A percentile compares a stretch with the other conserved stretches of the same genome.
These are phyloP conservation scores for Pseudomyrmex concolor DNA, from an alignment of 1,140 invertebrate genomes.

Conservation along the genomic window DNA sequence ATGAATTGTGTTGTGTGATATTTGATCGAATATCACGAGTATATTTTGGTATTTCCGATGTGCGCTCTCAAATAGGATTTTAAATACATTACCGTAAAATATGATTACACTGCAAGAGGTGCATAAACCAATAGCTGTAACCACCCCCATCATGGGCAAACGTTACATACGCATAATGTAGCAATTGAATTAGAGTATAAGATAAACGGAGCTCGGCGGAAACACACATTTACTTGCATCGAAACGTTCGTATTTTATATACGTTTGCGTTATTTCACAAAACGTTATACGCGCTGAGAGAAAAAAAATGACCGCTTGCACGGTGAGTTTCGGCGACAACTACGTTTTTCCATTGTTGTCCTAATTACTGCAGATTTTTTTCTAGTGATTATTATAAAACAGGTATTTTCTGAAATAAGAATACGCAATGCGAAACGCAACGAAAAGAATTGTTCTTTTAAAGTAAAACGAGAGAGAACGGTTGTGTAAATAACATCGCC, in stretches of 20 bases:
- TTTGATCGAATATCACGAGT: not conserved
- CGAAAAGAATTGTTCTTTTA: conserved; percentile 13
- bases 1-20: not conserved
- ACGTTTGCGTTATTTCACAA: not conserved
- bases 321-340: no score
- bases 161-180: conserved; percentile 32
- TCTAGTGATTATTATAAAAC: no score
- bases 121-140: conserved; percentile 59
- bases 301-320: no score
- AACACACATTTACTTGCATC: not conserved
- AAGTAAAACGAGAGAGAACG: conserved; percentile 11
- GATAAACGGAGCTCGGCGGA: not conserved
- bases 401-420: not conserved
- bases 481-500: conserved; percentile 6
- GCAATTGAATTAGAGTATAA: conserved; percentile 30
- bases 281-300: not conserved
- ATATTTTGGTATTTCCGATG: not conserved
- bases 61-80: conserved; percentile 48
- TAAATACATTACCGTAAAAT: conserved; percentile 64
- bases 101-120: conserved; percentile 41
- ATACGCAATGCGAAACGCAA: not conserved
- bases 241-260: conserved; percentile 18
- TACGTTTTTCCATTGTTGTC: no score
- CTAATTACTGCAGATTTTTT: no score
- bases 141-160: conserved; percentile 35